Evolutionary conservation across 1,140 invertebrate genomes (phyloP).

Genomic region (Papilio polytes): DNA sequence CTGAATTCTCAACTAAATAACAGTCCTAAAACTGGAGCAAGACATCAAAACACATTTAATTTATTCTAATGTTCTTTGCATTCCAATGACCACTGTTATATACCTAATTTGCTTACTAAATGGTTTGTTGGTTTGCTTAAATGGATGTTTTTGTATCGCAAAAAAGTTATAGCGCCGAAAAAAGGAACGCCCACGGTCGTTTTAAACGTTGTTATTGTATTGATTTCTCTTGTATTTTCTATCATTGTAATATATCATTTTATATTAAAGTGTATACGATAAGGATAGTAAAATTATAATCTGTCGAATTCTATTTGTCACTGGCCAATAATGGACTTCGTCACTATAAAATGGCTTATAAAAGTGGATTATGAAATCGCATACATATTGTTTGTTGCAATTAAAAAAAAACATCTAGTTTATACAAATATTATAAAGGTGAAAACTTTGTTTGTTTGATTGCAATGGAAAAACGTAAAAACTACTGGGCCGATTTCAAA

Average conservation of each 20-base stretch:
- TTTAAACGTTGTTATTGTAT: neutral
- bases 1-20: conserved; percentile 27
- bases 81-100: conserved; percentile 49
- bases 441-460: too few relatives aligned
- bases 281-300: neutral
- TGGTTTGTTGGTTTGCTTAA: conserved; percentile 19
- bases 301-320: neutral
- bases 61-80: conserved; percentile 51
- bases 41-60: conserved; percentile 60
- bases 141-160: conserved; percentile 25
- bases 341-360: too few relatives aligned
- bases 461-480: too few relatives aligned
- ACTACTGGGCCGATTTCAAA: too few relatives aligned
- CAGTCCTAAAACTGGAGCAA: conserved; percentile 51
- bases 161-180: neutral
- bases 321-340: neutral
- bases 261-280: neutral
- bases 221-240: neutral
- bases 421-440: too few relatives aligned
- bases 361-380: too few relatives aligned
- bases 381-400: too few relatives aligned
- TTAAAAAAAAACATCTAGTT: too few relatives aligned
- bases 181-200: neutral
- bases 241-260: neutral
- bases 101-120: conserved; percentile 34